Evolutionary conservation across 2,797 vertebrate species (phyloP), one percentile per base, ranked within the genome.

Genomic region (Paratrypauchen microcephalus): DNA sequence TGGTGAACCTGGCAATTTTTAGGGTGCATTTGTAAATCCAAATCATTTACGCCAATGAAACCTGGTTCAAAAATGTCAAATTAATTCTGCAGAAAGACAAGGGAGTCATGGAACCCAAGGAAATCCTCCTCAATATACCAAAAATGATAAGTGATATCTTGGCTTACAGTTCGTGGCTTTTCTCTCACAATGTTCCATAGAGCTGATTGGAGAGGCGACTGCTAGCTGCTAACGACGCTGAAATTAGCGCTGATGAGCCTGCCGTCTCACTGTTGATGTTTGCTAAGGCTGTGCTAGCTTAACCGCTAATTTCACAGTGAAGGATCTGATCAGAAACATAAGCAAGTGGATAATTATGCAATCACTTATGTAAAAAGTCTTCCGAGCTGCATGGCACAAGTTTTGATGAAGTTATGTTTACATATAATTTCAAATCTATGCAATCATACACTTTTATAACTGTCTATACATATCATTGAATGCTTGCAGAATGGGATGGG

Each of bases 161-260:
- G 5, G 12, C 11, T 41, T 36, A 60, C 18, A 21, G 52, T 36
- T 9, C 3, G 11, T 21, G 9, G 36, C 12, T 9, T 41, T 60
- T 24, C 23, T n/a, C 24, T 9, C 19, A 23, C 24, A 52, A 56
- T 15, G 64, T 56, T 50, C 66, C 61, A 60, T 32, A 26, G 18
- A 78, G 69, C 11, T 80, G 72, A 83, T 78, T 77, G 75, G 68
- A 79, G 74, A 66, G 70, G 41, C 26, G 52, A 70, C 41, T 57
- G 59, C 32, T 79, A 56, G 54, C 23, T 56, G 11, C 21, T 55
- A 70, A 75, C 47, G 56, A 52, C 59, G 65, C 65, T n/a, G 26
- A 75, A 75, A 82, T 81, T 32, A 76, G 18, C 72, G 63, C 61
- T 76, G 79, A 80, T 72, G 73, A 84, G 68, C 16, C 47, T 36